phyloP scores from a whole-genome alignment of 1,140 invertebrate species.

The Zaprionus inermis region DNA sequence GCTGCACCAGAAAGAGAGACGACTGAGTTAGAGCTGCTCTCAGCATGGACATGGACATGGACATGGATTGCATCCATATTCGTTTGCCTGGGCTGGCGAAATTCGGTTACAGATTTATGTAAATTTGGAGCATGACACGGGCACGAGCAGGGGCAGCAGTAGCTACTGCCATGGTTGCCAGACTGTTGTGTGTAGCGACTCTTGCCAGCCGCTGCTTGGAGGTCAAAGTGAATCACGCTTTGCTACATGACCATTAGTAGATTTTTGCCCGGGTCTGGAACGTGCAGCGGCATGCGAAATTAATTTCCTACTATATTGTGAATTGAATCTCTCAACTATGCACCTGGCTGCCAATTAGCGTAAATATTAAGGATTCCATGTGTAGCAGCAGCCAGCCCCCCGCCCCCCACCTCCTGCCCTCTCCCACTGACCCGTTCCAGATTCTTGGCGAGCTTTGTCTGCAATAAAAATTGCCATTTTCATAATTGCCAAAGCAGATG shows the following conservation, averaged over 20 bases:
- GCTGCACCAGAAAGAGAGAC: constrained; percentile 35
- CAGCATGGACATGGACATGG: constrained; percentile 22
- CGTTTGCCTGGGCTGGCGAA: constrained; percentile 32
- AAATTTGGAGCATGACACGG: constrained; percentile 76
- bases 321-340: constrained; percentile 43
- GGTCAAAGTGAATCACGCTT: constrained; percentile 81
- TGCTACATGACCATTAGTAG: constrained; percentile 74
- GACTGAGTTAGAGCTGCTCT: constrained; percentile 26
- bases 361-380: constrained; percentile 77
- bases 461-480: constrained; percentile 83
- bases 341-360: constrained; percentile 82
- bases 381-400: constrained; percentile 17
- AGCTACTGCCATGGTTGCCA: neutral
- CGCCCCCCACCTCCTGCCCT: neutral
- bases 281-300: constrained; percentile 78
- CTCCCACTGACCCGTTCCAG: constrained; percentile 4
- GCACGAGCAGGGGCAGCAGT: constrained; percentile 20
- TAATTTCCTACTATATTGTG: constrained; percentile 52
- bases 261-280: constrained; percentile 42
- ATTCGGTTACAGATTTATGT: constrained; percentile 80
- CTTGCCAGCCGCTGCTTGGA: constrained; percentile 33
- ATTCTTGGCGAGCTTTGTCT: constrained; percentile 58
- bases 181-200: neutral
- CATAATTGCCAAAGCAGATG: constrained; percentile 78
- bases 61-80: constrained; percentile 47